phyloP scores from a whole-genome alignment of 2,113 vertebrate genomes.

The human (Homo sapiens) region GRCh38 chr15:67558501-67559000 shows the following conservation, averaged over 20 bases:
- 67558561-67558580: neutral
- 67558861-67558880: neutral
- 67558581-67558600: neutral
- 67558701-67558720: neutral
- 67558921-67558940: neutral
- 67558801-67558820: neutral
- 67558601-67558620: neutral
- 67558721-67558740: neutral
- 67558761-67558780: neutral
- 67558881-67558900: neutral
- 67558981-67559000: neutral
- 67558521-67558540: neutral
- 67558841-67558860: neutral
- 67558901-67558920: neutral
- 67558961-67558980: neutral
- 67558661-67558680: neutral
- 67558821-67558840: neutral
- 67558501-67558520: neutral
- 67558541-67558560: neutral
- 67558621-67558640: neutral
- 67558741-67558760: neutral
- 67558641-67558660: neutral
- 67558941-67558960: neutral
- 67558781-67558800: fast-evolving
- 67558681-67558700: neutral